These are phyloP conservation scores for Dendroctonus valens DNA, from an alignment of 1,140 invertebrate genomes.

Conservation along the genomic window DNA sequence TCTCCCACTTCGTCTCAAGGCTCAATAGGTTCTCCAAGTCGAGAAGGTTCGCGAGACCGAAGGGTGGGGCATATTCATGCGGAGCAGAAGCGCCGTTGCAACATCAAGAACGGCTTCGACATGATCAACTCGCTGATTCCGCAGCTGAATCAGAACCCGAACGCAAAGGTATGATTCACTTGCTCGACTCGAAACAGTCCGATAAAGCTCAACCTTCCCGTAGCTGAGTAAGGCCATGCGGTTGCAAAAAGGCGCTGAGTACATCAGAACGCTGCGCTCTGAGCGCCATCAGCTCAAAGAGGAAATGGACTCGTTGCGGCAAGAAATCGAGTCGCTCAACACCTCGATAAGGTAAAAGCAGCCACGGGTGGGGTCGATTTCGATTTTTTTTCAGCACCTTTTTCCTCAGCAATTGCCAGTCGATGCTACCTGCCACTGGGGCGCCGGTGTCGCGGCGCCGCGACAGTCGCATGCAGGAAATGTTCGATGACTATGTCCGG, in stretches of 20 bases:
- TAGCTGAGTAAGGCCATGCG: conserved; percentile 92
- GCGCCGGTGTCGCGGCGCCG: conserved; percentile 87
- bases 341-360: conserved; percentile 76
- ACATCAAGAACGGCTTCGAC: conserved; percentile 98
- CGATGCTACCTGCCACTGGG: conserved; percentile 91
- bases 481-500: conserved; percentile 91
- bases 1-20: conserved; percentile 49
- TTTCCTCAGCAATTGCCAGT: conserved; percentile 81
- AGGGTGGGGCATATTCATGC: conserved; percentile 91
- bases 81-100: conserved; percentile 95
- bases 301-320: conserved; percentile 81
- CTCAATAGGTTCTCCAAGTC: conserved; percentile 51
- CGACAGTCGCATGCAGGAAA: conserved; percentile 90
- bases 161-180: conserved; percentile 68
- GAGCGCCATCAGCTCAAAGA: conserved; percentile 86
- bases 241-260: conserved; percentile 95
- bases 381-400: conserved; percentile 24
- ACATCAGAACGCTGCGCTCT: conserved; percentile 84
- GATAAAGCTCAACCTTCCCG: not conserved
- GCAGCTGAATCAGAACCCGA: conserved; percentile 85
- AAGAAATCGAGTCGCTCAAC: conserved; percentile 89
- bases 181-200: not conserved
- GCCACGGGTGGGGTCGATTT: conserved; percentile 1
- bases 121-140: conserved; percentile 92
- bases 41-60: conserved; percentile 59